A percentile compares a stretch with the other conserved stretches of the same genome.
Evolutionary conservation across 2,797 vertebrate genomes (phyloP).

Genomic region (Syngnathus rostellatus): DNA sequence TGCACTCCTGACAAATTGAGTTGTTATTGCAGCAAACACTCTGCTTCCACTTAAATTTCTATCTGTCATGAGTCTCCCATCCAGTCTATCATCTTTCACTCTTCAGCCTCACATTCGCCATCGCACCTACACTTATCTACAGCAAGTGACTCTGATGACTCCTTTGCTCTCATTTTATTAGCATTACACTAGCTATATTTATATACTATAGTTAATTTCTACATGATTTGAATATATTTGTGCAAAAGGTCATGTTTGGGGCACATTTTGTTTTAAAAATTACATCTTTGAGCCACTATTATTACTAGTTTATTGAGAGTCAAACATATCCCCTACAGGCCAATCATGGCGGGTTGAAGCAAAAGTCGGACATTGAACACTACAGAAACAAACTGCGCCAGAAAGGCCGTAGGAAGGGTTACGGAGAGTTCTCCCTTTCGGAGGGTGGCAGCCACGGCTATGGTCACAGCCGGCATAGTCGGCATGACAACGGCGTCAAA

Average conservation of each 20-base stretch:
- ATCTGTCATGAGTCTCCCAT: conserved; percentile 2
- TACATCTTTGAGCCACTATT: neutral
- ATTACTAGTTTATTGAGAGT: neutral
- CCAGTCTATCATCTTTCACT: conserved; percentile 13
- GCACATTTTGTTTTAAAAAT: conserved; percentile 16
- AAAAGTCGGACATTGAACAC: conserved; percentile 97
- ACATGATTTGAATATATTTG: too few relatives aligned
- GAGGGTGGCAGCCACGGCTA: conserved; percentile 68
- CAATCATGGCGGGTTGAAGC: conserved; percentile 87
- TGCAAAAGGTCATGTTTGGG: conserved; percentile 7
- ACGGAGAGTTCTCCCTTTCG: conserved; percentile 83
- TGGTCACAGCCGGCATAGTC: conserved; percentile 49
- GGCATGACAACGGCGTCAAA: conserved; percentile 47
- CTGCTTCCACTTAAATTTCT: conserved; percentile 7
- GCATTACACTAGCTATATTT: conserved; percentile 1
- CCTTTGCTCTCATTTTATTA: conserved; percentile 17
- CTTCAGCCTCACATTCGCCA: conserved; percentile 4
- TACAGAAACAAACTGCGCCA: conserved; percentile 95
- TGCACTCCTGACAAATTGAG: conserved; percentile 13
- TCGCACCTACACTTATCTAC: neutral
- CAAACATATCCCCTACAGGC: conserved; percentile 57
- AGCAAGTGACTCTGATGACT: conserved; percentile 10
- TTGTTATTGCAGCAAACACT: conserved; percentile 18
- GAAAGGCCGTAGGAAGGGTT: conserved; percentile 91
- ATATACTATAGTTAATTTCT: too few relatives aligned